These are phyloP conservation scores for Conops quadrifasciatus DNA, from an alignment of 2,888 invertebrate species.

Conservation along the genomic window DNA sequence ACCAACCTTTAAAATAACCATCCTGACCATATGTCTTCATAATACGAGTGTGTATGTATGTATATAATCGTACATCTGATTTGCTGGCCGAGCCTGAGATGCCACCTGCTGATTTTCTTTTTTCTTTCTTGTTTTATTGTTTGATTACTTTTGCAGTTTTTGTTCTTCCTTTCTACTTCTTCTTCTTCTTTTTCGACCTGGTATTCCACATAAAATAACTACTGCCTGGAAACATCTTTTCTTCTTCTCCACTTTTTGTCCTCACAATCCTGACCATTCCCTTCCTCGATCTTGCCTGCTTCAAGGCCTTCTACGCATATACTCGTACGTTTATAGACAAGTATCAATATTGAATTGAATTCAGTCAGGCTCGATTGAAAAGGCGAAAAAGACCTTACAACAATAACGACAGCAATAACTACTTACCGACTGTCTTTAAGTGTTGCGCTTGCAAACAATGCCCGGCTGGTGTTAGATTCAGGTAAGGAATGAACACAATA, in stretches of 20 bases:
- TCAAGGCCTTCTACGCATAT: not conserved
- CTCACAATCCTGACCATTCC: not conserved
- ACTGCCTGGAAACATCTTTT: not conserved
- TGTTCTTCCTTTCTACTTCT: not conserved
- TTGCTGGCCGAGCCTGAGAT: conserved; percentile 23
- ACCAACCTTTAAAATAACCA: conserved; percentile 12
- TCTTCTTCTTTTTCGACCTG: not conserved
- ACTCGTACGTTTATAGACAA: too few species aligned
- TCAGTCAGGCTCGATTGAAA: not conserved
- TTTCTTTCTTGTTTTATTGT: not conserved
- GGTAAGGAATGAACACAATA: too few species aligned
- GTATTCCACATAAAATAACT: conserved; percentile 12
- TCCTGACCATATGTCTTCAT: conserved; percentile 15
- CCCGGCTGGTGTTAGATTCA: not conserved
- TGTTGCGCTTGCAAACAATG: not conserved
- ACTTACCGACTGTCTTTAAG: too few species aligned
- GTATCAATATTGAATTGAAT: not conserved
- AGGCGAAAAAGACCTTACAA: too few species aligned
- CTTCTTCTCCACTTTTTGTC: not conserved
- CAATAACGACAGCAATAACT: too few species aligned
- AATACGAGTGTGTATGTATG: not conserved
- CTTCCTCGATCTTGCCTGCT: not conserved
- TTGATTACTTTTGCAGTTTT: not conserved
- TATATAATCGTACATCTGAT: conserved; percentile 19
- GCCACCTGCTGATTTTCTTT: conserved; percentile 32